Evolutionary conservation across 2,797 vertebrate species (phyloP).

Genomic region (Typhlichthys eigenmanni): DNA sequence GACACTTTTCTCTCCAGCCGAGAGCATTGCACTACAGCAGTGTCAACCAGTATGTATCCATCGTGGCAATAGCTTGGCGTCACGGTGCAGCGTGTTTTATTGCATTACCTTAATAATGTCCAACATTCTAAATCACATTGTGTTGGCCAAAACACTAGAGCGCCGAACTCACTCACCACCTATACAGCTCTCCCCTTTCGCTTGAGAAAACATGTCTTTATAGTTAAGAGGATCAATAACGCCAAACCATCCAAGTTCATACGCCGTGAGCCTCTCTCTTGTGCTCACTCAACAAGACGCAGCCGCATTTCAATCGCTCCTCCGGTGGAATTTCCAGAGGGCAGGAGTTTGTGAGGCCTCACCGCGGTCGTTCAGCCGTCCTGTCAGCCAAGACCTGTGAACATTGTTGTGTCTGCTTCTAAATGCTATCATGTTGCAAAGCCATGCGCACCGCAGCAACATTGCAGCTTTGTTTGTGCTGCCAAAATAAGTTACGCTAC

Average conservation of each 20-base stretch:
- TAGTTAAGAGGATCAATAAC: slow-evolving; percentile 26
- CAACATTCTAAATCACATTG: too few species aligned
- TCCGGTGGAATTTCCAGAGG: slow-evolving; percentile 11
- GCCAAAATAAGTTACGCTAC: slow-evolving; percentile 64
- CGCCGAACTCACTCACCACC: neutral
- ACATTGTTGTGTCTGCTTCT: slow-evolving; percentile 47
- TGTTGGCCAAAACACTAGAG: neutral
- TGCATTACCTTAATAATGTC: neutral
- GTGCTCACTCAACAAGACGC: slow-evolving; percentile 40
- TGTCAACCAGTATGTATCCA: too few species aligned
- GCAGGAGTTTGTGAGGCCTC: slow-evolving; percentile 28
- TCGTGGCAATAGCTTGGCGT: too few species aligned
- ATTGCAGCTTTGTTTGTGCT: slow-evolving; percentile 54
- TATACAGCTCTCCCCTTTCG: slow-evolving; percentile 4
- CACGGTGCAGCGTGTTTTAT: neutral
- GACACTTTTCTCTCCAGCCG: too few species aligned
- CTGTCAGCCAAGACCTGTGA: slow-evolving; percentile 49
- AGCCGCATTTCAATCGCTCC: slow-evolving; percentile 19
- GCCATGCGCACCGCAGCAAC: slow-evolving; percentile 53
- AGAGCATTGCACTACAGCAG: too few species aligned
- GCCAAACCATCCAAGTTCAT: slow-evolving; percentile 24
- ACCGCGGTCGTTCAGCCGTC: slow-evolving; percentile 43
- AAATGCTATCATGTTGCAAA: slow-evolving; percentile 55
- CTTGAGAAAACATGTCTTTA: slow-evolving; percentile 7
- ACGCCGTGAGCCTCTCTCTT: slow-evolving; percentile 21